These are phyloP conservation scores for Endomychus coccineus DNA, from an alignment of 2,888 invertebrate species.

Conservation along the genomic window DNA sequence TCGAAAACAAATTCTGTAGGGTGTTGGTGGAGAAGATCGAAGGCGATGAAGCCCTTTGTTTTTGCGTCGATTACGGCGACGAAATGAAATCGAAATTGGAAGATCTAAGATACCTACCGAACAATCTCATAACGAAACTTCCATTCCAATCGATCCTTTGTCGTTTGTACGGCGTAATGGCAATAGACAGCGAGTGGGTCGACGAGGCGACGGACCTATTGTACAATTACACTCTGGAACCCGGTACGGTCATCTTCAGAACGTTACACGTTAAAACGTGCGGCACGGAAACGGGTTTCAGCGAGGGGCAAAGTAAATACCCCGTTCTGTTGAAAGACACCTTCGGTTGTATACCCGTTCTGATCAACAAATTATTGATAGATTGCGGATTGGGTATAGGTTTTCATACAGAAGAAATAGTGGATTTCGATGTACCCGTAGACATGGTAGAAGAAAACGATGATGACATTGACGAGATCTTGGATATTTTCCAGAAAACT, in stretches of 20 bases:
- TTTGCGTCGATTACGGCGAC: conserved; percentile 60
- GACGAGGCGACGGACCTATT: conserved; percentile 49
- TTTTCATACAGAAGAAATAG: conserved; percentile 21
- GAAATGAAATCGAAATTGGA: conserved; percentile 41
- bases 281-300: no score
- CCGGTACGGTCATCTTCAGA: conserved; percentile 38
- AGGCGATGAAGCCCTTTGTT: conserved; percentile 46
- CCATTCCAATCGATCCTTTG: conserved; percentile 61
- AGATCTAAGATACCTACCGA: conserved; percentile 46
- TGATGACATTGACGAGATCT: conserved; percentile 13
- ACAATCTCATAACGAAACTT: conserved; percentile 46
- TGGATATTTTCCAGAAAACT: background rate
- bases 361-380: conserved; percentile 48
- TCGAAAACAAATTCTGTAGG: conserved; percentile 43
- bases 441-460: conserved; percentile 10
- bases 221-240: conserved; percentile 32
- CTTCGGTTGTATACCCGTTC: conserved; percentile 37
- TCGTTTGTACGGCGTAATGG: conserved; percentile 48
- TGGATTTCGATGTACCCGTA: conserved; percentile 24
- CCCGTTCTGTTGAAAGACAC: conserved; percentile 48
- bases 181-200: conserved; percentile 45
- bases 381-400: conserved; percentile 46
- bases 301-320: conserved; percentile 45
- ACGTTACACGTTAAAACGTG: conserved; percentile 44
- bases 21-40: conserved; percentile 43